A percentile compares a stretch with the other conserved stretches of the same genome.
phyloP scores from a whole-genome alignment of 2,888 invertebrate species.

The Eilema caniola region DNA sequence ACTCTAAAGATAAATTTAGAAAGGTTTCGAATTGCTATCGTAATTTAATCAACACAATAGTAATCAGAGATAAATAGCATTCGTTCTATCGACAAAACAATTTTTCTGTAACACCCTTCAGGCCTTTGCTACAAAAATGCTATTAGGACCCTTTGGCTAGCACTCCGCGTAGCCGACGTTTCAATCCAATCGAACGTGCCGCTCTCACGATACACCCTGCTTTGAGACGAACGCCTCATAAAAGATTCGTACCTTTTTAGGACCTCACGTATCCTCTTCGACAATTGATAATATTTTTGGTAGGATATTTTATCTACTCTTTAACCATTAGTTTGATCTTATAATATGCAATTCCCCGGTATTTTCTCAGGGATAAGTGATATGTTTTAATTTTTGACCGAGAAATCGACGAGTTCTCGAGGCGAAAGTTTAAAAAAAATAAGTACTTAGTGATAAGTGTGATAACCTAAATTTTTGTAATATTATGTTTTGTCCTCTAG shows the following conservation, averaged over 20 bases:
- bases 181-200: slow-evolving; percentile 79
- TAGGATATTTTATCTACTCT: slow-evolving; percentile 22
- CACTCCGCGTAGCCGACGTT: slow-evolving; percentile 68
- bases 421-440: too few relatives aligned
- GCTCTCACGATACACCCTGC: slow-evolving; percentile 61
- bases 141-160: slow-evolving; percentile 75
- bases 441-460: too few relatives aligned
- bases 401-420: too few relatives aligned
- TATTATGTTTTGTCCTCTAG: slow-evolving; percentile 52
- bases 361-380: neutral
- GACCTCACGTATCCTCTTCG: slow-evolving; percentile 48
- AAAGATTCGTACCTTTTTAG: slow-evolving; percentile 67
- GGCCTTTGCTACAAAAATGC: slow-evolving; percentile 73
- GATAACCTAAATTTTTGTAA: too few relatives aligned
- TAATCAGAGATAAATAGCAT: slow-evolving; percentile 75
- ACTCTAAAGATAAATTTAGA: slow-evolving; percentile 21
- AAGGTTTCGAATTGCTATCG: slow-evolving; percentile 43
- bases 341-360: neutral
- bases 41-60: slow-evolving; percentile 71
- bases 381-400: neutral
- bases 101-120: slow-evolving; percentile 71
- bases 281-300: slow-evolving; percentile 23
- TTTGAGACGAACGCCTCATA: slow-evolving; percentile 61
- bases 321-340: neutral
- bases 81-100: slow-evolving; percentile 71